These are phyloP conservation scores for Frankliniella intonsa DNA, from an alignment of 2,888 invertebrate genomes.

Conservation along the genomic window DNA sequence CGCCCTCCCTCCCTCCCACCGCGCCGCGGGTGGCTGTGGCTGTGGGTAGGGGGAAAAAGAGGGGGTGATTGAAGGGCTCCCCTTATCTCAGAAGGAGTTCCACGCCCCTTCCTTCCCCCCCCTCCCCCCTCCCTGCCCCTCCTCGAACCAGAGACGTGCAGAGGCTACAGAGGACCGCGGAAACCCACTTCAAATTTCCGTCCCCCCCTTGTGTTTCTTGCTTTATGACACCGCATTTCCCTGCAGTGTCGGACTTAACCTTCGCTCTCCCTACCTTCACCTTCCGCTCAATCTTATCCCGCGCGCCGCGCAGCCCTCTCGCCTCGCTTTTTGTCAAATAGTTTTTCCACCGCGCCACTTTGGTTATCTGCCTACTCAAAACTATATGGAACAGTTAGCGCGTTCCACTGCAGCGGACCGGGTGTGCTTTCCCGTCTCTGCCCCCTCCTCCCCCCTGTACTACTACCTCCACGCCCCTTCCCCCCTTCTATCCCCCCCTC, in stretches of 20 bases:
- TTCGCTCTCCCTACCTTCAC: no score
- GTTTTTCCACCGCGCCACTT: no score
- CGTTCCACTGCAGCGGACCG: no score
- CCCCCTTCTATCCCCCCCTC: not conserved
- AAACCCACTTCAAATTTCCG: conserved; percentile 4
- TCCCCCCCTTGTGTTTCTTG: conserved; percentile 11
- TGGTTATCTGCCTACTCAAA: no score
- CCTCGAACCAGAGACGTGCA: not conserved
- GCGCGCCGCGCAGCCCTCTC: no score
- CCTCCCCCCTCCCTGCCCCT: not conserved
- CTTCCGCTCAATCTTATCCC: no score
- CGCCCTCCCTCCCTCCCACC: not conserved
- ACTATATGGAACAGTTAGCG: no score
- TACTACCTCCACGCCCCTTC: not conserved
- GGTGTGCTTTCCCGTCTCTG: not conserved
- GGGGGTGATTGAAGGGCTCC: not conserved
- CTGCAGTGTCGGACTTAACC: no score
- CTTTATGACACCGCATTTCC: not conserved
- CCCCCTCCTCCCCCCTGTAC: not conserved
- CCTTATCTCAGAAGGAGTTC: conserved; percentile 4
- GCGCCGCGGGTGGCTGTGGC: not conserved
- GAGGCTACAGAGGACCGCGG: conserved; percentile 2
- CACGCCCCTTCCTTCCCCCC: not conserved
- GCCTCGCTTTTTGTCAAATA: no score
- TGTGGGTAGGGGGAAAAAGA: not conserved